Base-by-base conservation (phyloP, 2,113 vertebrate genomes). In the Ramphastos sulfuratus region DNA sequence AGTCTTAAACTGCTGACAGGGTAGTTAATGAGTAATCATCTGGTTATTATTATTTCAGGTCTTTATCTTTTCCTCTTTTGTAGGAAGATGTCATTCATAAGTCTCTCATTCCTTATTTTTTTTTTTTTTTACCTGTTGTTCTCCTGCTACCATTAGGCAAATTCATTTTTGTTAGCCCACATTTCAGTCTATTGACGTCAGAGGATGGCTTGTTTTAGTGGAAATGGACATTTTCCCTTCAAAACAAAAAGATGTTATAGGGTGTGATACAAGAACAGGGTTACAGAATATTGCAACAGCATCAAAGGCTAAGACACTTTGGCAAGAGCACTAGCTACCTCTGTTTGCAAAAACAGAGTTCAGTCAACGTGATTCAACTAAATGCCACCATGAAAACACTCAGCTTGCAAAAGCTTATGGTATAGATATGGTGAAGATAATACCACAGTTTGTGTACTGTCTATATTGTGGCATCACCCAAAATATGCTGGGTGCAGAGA, bases 1-100 rank as follows among this genome's bases (percentile, higher is more conserved):
- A 89, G 89, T 90, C 90, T 85, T 52, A 67, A 92, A 90, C 12
- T 96, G 97, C 96, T 98, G 98, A 97, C 95, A 84, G 81, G 75
- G 87, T 96, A 95, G 75, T 93, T 97, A 96, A 94, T 87, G 73
- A 55, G 28, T 60, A 96, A 86, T 92, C 81, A 88, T 96, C 76
- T 85, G 56, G 93, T 94, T 98, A 96, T 97, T 98, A 97, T 98
- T 98, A 98, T 98, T 98, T 98, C 98, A 98, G 98, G 97, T 97
- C 94, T 97, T 96, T 97, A 94, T 96, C 97, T 97, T 97, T 98
- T 98, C 98, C 98, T 98, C 90, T 97, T 95, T 82, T 93, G 85
- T 96, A 97, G 97, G 97, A 98, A 97, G 96, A 94, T 94, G 97
- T 96, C 92, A 96, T 95, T 95, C 90, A 92, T 93, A 96, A 95